Evolutionary conservation across 2,888 invertebrate species (phyloP).

Genomic region (Lobophora halterata): DNA sequence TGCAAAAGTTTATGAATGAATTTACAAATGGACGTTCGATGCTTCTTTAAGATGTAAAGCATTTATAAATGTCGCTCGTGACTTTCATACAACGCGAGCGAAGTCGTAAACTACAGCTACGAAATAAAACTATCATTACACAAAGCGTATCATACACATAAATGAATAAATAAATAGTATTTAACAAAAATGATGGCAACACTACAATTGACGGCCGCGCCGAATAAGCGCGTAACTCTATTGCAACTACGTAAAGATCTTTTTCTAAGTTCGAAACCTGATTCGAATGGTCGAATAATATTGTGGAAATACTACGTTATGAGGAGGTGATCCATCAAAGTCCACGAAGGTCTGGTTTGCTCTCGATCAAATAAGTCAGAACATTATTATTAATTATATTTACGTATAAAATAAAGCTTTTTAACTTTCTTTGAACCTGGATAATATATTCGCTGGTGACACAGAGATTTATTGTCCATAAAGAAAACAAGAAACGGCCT

Average conservation of each 20-base stretch:
- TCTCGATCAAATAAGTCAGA: slow-evolving; percentile 47
- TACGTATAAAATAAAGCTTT: slow-evolving; percentile 25
- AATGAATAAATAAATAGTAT: slow-evolving; percentile 32
- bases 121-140: slow-evolving; percentile 3
- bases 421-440: slow-evolving; percentile 19
- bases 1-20: too few relatives aligned
- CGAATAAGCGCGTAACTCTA: slow-evolving; percentile 15
- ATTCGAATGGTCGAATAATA: slow-evolving; percentile 21
- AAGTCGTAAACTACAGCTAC: too few relatives aligned
- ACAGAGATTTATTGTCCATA: too few relatives aligned
- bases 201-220: slow-evolving; percentile 6
- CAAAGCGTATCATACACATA: slow-evolving; percentile 25
- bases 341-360: slow-evolving; percentile 39
- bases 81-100: too few relatives aligned
- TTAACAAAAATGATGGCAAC: slow-evolving; percentile 36
- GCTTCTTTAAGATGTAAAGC: too few relatives aligned
- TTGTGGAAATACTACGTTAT: slow-evolving; percentile 32
- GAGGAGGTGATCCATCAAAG: slow-evolving; percentile 44
- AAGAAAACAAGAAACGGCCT: too few relatives aligned
- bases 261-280: slow-evolving; percentile 6
- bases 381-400: slow-evolving; percentile 46
- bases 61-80: too few relatives aligned
- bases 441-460: background rate
- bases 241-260: slow-evolving; percentile 6
- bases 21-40: too few relatives aligned